A percentile compares a stretch with the other conserved stretches of the same genome.
phyloP scores from a whole-genome alignment of 2,113 vertebrate species.

The Ictidomys tridecemlineatus region DNA sequence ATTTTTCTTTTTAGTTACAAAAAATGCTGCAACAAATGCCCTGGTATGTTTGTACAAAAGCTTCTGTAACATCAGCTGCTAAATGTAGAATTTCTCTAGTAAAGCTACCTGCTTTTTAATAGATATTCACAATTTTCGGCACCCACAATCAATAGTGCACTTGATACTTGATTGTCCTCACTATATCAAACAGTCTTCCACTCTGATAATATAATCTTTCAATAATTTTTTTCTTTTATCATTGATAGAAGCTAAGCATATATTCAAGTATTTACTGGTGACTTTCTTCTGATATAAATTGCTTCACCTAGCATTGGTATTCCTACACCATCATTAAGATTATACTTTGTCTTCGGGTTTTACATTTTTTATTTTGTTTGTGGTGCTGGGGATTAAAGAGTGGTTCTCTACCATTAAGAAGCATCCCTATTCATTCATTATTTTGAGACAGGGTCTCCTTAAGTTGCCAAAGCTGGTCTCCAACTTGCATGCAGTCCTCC shows the following conservation, averaged over 20 bases:
- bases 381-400: no score
- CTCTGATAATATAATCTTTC: not conserved
- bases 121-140: not conserved
- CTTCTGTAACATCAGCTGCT: conserved; percentile 29
- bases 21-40: not conserved
- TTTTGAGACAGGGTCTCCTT: not conserved
- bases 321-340: not conserved
- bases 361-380: no score
- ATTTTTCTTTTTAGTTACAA: not conserved
- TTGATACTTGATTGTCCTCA: not conserved
- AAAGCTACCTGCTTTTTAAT: conserved; percentile 45
- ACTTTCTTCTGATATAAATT: conserved; percentile 26
- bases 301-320: not conserved
- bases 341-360: not conserved
- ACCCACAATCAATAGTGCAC: conserved; percentile 7
- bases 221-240: not conserved
- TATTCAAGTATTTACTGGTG: not conserved
- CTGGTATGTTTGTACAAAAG: not conserved
- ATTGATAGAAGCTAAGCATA: not conserved
- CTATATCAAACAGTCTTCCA: not conserved
- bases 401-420: no score
- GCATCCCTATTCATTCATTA: no score
- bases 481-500: no score
- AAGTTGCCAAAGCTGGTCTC: no score
- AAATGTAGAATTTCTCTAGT: conserved; percentile 24